Evolutionary conservation across 2,888 invertebrate genomes (phyloP).

Genomic region (Hipparchia semele): DNA sequence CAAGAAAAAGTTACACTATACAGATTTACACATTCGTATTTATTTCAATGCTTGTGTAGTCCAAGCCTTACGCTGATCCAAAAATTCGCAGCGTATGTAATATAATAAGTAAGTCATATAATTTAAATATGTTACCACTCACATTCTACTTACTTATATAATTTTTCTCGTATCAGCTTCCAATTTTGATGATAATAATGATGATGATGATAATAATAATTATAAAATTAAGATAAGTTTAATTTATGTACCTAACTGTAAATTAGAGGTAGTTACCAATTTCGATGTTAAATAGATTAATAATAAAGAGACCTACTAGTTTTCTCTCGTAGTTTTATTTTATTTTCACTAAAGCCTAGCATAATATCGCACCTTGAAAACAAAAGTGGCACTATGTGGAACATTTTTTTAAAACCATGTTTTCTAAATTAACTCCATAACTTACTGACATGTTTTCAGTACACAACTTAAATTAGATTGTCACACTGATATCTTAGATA

Average conservation of each 20-base stretch:
- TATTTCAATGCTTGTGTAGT: background rate
- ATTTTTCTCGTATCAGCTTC: background rate
- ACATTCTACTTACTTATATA: background rate
- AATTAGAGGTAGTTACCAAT: slow-evolving; percentile 64
- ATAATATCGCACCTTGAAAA: background rate
- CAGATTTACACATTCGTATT: no score
- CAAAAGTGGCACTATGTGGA: no score
- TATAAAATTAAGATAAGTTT: background rate
- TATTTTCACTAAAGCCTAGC: background rate
- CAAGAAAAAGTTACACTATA: no score
- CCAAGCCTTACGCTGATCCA: background rate
- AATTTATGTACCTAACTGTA: slow-evolving; percentile 36
- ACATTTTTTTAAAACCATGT: no score
- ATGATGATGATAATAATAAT: background rate
- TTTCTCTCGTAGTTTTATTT: slow-evolving; percentile 42
- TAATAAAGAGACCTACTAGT: slow-evolving; percentile 54
- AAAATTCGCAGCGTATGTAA: background rate
- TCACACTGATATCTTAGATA: no score
- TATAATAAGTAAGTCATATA: no score
- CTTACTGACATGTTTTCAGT: no score
- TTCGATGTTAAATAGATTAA: slow-evolving; percentile 43
- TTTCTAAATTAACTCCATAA: no score
- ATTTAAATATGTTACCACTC: no score
- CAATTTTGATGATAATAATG: no score
- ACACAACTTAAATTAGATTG: no score